phyloP scores from a whole-genome alignment of 2,888 invertebrate genomes.

The Nomada goodeniana region DNA sequence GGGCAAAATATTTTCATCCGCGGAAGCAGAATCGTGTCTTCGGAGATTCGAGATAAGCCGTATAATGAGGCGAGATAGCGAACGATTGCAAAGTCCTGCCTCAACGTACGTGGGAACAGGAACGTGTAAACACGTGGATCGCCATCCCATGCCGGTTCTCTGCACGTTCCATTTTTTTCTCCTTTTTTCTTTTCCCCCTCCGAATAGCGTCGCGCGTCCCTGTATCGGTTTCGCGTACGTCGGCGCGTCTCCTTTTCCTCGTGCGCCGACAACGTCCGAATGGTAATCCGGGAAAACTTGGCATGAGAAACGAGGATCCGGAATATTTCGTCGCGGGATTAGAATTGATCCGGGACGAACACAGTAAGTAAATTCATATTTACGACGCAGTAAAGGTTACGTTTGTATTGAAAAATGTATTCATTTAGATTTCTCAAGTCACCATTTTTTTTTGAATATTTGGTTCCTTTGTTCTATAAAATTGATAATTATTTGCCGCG shows the following conservation, averaged over 20 bases:
- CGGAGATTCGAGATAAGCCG: conserved; percentile 65
- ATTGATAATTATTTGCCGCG: too few species aligned
- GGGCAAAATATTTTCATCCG: conserved; percentile 58
- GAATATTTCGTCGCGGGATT: neutral
- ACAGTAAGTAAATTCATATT: neutral
- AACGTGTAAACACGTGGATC: conserved; percentile 73
- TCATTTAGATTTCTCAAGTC: too few species aligned
- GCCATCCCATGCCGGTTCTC: conserved; percentile 24
- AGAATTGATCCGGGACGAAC: neutral
- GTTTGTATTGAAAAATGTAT: too few species aligned
- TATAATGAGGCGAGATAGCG: conserved; percentile 70
- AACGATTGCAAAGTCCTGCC: conserved; percentile 68
- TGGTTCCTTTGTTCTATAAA: too few species aligned
- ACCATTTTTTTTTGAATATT: too few species aligned
- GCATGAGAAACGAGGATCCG: neutral
- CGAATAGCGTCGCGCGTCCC: neutral
- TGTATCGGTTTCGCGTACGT: neutral
- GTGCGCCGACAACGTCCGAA: conserved; percentile 25
- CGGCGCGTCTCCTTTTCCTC: neutral
- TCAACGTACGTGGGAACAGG: conserved; percentile 71
- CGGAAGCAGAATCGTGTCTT: conserved; percentile 67
- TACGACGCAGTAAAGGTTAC: too few species aligned
- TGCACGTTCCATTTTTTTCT: conserved; percentile 59
- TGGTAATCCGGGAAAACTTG: conserved; percentile 21
- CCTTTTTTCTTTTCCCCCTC: neutral